Evolutionary conservation across 2,113 vertebrate genomes (phyloP), one percentile per base, ranked within the genome.

Genomic region (Neoarius graeffei): DNA sequence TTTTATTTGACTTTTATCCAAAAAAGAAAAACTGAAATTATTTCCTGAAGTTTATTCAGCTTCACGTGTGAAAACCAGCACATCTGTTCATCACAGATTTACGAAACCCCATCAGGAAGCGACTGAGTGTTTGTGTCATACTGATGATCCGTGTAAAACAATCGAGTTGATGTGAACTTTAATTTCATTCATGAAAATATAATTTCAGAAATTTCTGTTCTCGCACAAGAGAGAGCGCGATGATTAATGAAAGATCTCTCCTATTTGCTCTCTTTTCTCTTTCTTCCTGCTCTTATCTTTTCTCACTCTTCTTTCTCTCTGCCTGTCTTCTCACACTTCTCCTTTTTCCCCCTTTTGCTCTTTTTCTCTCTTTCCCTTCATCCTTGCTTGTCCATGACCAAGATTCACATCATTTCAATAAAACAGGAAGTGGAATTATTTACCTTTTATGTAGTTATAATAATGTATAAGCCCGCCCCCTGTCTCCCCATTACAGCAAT

Each of bases 401-500:
- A 27, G 54, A 11, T 23, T 79, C 10, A 25, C 11, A 2, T 54
- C 50, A n/a, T 52, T 25, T 27, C 11, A 52, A 0, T 80, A n/a
- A 79, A 14, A 56, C 76, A 80, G 52, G 13, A 27, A 56, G 23
- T 27, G 11, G 15, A 10, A 30, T 81, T 30, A 35, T 57, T 80
- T 8, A 35, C 5, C 5, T 56, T 56, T n/a, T 42, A 20, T 77
- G 20, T 57, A 90, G 90, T 91, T 93, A 89, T 89, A 92, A 87
- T 87, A 89, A 90, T 90, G 85, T 92, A 67, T 42, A 57, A 77
- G 27, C 64, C 69, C 67, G 81, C 20, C 23, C 66, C 89, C 88
- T 85, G 15, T 90, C 64, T 90, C 52, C 84, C 60, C 85, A 60
- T 88, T 69, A 56, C 92, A 99, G 98, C 97, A 0, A 97, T 99